These are phyloP conservation scores for Drymonia ruficornis DNA, from an alignment of 2,888 invertebrate genomes.

Conservation along the genomic window DNA sequence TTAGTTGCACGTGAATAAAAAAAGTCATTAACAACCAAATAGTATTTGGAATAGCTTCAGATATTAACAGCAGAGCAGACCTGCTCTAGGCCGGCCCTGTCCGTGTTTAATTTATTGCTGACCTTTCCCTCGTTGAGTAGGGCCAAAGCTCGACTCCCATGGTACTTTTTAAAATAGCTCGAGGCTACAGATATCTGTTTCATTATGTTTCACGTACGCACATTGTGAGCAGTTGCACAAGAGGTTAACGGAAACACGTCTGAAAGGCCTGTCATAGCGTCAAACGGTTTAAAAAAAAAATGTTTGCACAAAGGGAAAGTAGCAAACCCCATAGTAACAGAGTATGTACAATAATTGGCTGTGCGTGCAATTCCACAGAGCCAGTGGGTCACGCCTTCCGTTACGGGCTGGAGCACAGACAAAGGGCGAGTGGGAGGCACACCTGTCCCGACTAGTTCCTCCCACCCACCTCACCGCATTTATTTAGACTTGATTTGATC, in stretches of 20 bases:
- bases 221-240: constrained; percentile 28
- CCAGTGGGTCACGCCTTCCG: constrained; percentile 45
- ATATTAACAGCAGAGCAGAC: not conserved
- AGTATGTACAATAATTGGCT: constrained; percentile 34
- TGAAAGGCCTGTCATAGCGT: constrained; percentile 31
- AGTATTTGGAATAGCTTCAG: not conserved
- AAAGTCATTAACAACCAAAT: constrained; percentile 1
- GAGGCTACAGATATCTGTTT: constrained; percentile 34
- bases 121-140: constrained; percentile 19
- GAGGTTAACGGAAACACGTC: constrained; percentile 31
- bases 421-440: constrained; percentile 42
- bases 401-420: constrained; percentile 39
- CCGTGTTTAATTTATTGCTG: constrained; percentile 23
- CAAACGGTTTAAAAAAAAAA: constrained; percentile 35
- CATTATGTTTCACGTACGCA: constrained; percentile 21
- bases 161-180: constrained; percentile 28
- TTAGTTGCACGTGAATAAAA: not conserved
- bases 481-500: not conserved
- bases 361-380: constrained; percentile 43
- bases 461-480: constrained; percentile 14
- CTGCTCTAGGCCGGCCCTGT: constrained; percentile 4
- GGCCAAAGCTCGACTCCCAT: constrained; percentile 21
- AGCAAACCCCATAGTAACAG: constrained; percentile 29
- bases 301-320: constrained; percentile 40
- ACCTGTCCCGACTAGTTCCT: constrained; percentile 48